Conservation (phyloP, 2,797 vertebrate species). For the Acanthurus tractus region DNA sequence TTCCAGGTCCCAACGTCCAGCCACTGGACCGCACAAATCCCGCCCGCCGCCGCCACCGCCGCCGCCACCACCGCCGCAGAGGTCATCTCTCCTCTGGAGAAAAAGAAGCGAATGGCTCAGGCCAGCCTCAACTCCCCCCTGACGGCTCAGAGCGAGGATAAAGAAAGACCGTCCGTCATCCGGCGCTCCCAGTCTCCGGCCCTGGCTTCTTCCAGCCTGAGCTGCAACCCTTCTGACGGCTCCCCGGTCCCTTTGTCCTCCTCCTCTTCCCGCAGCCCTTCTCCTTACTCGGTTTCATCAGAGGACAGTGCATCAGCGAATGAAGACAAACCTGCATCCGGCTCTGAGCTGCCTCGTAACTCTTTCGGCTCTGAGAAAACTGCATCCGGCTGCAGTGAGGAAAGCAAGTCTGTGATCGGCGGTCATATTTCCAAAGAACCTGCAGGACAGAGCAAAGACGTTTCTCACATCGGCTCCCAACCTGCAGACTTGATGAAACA, state of each 20-base stretch:
- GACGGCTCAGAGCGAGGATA: constrained; percentile 68
- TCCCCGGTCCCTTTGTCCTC: constrained; percentile 75
- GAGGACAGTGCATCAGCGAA: constrained; percentile 75
- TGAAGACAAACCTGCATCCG: constrained; percentile 61
- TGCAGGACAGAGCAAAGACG: constrained; percentile 54
- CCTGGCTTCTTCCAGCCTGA: constrained; percentile 59
- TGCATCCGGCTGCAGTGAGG: constrained; percentile 33
- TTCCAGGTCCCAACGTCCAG: constrained; percentile 77
- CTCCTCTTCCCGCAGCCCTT: constrained; percentile 81
- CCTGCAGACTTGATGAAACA: constrained; percentile 48
- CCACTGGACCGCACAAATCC: constrained; percentile 68
- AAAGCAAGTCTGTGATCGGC: constrained; percentile 62
- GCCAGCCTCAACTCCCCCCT: constrained; percentile 84
- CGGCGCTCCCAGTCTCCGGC: constrained; percentile 76
- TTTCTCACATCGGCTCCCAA: constrained; percentile 39
- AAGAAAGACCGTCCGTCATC: constrained; percentile 75
- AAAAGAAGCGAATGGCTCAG: constrained; percentile 94
- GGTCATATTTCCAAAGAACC: constrained; percentile 64
- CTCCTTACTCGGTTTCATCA: constrained; percentile 80
- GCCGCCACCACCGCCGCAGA: constrained; percentile 82
- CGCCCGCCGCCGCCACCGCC: constrained; percentile 80
- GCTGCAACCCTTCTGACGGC: constrained; percentile 77
- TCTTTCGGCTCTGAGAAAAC: constrained; percentile 44
- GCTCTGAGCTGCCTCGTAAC: constrained; percentile 41
- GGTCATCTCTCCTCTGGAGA: constrained; percentile 95